Evolutionary conservation across 1,140 invertebrate species (phyloP).

Genomic region (Bathynomus jamesi): DNA sequence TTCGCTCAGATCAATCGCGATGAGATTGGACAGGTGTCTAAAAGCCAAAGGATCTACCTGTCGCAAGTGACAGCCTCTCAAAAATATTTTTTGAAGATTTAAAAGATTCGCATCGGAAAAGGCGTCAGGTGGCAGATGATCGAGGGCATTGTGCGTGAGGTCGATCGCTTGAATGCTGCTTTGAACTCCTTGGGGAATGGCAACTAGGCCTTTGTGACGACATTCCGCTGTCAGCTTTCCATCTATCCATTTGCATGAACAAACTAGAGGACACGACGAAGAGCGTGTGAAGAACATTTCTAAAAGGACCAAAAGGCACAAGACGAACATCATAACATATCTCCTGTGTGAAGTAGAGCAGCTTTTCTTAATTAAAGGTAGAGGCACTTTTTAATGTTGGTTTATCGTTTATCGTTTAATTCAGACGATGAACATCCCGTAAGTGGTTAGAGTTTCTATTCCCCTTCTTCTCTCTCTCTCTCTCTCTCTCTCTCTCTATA

Average conservation of each 20-base stretch:
- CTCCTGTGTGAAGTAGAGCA: neutral
- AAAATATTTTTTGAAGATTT: conserved; percentile 78
- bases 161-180: conserved; percentile 82
- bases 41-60: conserved; percentile 70
- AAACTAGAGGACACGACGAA: conserved; percentile 57
- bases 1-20: conserved; percentile 76
- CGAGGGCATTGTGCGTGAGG: conserved; percentile 69
- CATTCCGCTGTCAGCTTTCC: conserved; percentile 85
- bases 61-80: conserved; percentile 64
- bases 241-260: conserved; percentile 82
- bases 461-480: too few species aligned
- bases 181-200: conserved; percentile 70
- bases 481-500: neutral
- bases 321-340: neutral
- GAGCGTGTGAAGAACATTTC: neutral
- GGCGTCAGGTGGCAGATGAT: conserved; percentile 61
- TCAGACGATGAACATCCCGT: neutral
- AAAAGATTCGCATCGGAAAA: conserved; percentile 67
- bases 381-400: neutral
- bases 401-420: neutral
- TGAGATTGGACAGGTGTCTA: conserved; percentile 71
- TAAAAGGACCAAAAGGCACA: neutral
- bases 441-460: too few species aligned
- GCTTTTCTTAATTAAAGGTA: neutral
- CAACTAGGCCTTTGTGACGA: conserved; percentile 60